Evolutionary conservation across 1,140 invertebrate genomes (phyloP), one percentile per base, ranked within the genome.

Genomic region (Acromyrmex echinatior): DNA sequence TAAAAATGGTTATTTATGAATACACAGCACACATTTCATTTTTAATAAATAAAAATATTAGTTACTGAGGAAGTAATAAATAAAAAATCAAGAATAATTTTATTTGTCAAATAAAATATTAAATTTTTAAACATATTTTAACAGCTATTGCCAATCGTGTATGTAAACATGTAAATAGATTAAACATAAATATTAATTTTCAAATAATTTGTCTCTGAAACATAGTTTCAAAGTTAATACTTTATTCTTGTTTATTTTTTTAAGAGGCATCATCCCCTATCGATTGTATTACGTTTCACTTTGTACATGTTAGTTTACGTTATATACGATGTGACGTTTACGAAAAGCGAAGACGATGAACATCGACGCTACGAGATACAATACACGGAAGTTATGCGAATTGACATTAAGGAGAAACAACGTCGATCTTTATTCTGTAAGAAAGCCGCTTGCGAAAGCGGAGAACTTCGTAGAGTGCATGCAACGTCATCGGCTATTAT

Each of bases 361-460:
- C 74, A 88, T 86, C 66, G 21, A 53, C 25, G 73, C 70, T 56
- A 21, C 3, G 73, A 60, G 73, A 76, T 31, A 78, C 56, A 63
- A 45, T 51, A 86, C 76, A 58, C 6, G 12, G 49, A 58, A 89
- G 87, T 86, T 86, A 88, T 51, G 31, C 18, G 28, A 79, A 88
- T 78, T 39, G 79, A 88, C 88, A 74, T 89, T 89, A 88, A 89
- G 39, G 71, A 77, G 88, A 88, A 89, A 85, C 73, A 85, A 88
- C 70, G 63, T 73, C 82, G 87, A 88, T 76, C 56, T 76, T 60
- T 62, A 76, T 62, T 76, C 35, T 2, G 31, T 53, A 73, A 73
- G 70, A 56, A 73, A 73, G 70, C 70, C 21, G 49, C 51, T 76
- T 76, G 51, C n/a, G 56, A 28, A 76, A 76, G 56, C 35, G n/a